These are phyloP conservation scores for Heliocidaris tuberculata DNA, from an alignment of 35 echinoderm and acorn worm species.

Conservation along the genomic window DNA sequence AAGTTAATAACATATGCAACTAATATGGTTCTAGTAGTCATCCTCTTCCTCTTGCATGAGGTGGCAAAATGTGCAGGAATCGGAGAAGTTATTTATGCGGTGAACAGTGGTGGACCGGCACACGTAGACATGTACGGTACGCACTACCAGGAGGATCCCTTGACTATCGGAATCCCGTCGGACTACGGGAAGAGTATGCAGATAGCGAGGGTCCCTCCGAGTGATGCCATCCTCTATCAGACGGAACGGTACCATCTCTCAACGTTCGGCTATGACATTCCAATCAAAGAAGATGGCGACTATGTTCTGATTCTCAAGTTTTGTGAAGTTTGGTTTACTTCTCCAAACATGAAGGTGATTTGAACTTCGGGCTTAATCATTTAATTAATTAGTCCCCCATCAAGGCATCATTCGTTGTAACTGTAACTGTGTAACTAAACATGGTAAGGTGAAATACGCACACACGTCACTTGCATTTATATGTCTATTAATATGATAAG, in stretches of 20 bases:
- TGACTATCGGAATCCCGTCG: constrained; percentile 65
- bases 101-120: constrained; percentile 84
- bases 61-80: constrained; percentile 25
- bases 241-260: constrained; percentile 93
- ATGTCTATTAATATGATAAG: no score
- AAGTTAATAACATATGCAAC: background rate
- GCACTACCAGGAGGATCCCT: constrained; percentile 71
- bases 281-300: constrained; percentile 90
- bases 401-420: no score
- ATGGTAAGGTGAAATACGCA: no score
- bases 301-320: constrained; percentile 96
- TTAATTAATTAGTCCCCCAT: no score
- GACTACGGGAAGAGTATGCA: constrained; percentile 84
- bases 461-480: no score
- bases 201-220: constrained; percentile 75
- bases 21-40: background rate
- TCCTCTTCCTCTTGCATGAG: constrained; percentile 37
- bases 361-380: no score
- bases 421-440: no score
- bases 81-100: constrained; percentile 77
- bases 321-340: constrained; percentile 92
- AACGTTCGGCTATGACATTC: constrained; percentile 78
- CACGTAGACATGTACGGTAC: constrained; percentile 84
- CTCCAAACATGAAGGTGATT: constrained; percentile 79
- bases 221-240: constrained; percentile 89